Evolutionary conservation across 2,888 invertebrate species (phyloP), one percentile per base, ranked within the genome.

Genomic region (Dusona sp.): DNA sequence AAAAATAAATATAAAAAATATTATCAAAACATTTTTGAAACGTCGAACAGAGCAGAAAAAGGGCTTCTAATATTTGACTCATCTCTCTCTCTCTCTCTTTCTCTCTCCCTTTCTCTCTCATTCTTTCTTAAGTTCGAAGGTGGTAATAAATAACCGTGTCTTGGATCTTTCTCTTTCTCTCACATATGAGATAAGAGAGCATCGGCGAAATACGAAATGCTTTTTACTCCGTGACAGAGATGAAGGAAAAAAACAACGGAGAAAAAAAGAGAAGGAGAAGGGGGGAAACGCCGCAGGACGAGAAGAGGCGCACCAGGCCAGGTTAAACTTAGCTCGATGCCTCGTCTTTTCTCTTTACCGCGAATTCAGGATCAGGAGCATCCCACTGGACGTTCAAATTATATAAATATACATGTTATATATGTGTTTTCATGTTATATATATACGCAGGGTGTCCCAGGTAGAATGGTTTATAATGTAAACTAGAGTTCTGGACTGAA

Each of bases 131-230:
- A 4, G 72, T 22, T 61, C 33, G 70, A 67, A 61, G 86, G 82
- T 84, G 87, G 85, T 79, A 85, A 88, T 88, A 85, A 88, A 88
- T 88, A 88, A 88, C 79, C 86, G 86, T 85, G 85, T 74, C 84
- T 86, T 73, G 83, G 79, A 72, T 85, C 82, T 67, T 80, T 85
- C 75, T 74, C 79, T 48, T 16, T 61, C 29, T 6, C 11, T 45
- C 72, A 2, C 22, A 36, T 22, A 36, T 38, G 38, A 51, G 72
- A 38, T 64, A 72, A 48, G 64, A 80, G 73, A 64, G 22, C 45
- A 33, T 7, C 42, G 36, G 65, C 65, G 19, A 45, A 74, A 75
- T 57, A 68, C 38, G 33, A 75, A 70, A 82, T 82, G 74, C 82
- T 81, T 84, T 86, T 79, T 80, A 80, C 77, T 81, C 77, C 79